These are phyloP conservation scores for Paguma larvata DNA, from an alignment of 2,797 vertebrate species.

Conservation along the genomic window DNA sequence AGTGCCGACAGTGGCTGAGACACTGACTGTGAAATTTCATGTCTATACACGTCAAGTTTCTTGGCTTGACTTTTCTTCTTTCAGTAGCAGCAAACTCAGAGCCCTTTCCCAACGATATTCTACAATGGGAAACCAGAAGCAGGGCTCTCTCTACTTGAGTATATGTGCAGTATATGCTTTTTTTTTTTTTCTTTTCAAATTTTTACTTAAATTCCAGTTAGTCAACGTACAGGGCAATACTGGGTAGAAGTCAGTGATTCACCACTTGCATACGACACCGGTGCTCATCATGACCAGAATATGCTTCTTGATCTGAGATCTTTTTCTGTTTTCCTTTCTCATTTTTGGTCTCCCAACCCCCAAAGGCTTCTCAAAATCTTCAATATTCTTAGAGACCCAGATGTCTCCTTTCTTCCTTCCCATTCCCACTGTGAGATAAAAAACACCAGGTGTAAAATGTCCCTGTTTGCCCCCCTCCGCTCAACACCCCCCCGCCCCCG, in stretches of 20 bases:
- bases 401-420: neutral
- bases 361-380: neutral
- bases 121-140: accelerated
- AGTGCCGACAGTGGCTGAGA: accelerated
- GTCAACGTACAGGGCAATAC: too few species aligned
- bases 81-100: neutral
- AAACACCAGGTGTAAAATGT: slow-evolving; percentile 47
- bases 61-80: neutral
- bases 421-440: neutral
- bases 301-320: neutral
- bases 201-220: too few species aligned
- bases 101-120: neutral
- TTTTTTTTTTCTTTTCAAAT: too few species aligned
- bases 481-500: neutral
- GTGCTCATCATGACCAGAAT: neutral
- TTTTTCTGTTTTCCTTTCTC: neutral
- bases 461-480: neutral
- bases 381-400: neutral
- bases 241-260: too few species aligned
- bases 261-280: too few species aligned
- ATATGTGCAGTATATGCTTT: neutral
- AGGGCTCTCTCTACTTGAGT: accelerated
- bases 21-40: neutral
- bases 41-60: too few species aligned
- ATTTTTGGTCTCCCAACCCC: neutral